Evolutionary conservation across 2,113 vertebrate genomes (phyloP).

Genomic region (Ifrita kowaldi): DNA sequence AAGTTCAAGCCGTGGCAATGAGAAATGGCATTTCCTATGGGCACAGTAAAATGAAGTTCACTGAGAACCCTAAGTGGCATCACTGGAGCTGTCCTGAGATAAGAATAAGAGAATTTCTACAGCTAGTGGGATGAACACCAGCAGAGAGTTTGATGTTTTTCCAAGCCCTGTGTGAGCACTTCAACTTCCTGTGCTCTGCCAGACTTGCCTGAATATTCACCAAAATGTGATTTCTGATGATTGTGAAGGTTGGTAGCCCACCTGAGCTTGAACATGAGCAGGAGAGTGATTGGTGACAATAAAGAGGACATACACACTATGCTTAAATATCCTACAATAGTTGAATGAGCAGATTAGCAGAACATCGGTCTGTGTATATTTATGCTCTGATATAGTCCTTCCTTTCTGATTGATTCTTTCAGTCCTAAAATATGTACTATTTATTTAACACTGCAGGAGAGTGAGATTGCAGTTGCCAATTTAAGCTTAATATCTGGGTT

Average conservation of each 20-base stretch:
- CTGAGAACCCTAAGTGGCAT: background rate
- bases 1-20: background rate
- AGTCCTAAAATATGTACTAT: background rate
- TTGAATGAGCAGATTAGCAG: background rate
- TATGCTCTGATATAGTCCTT: background rate
- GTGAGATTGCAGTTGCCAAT: background rate
- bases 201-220: background rate
- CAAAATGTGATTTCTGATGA: background rate
- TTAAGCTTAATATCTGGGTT: background rate
- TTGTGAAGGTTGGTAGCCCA: background rate
- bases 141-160: background rate
- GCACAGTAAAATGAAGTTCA: background rate
- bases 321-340: background rate
- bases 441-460: background rate
- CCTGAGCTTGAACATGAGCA: background rate
- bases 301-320: background rate
- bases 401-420: background rate
- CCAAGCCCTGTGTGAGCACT: background rate
- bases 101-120: background rate
- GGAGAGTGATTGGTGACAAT: background rate
- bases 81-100: background rate
- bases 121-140: background rate
- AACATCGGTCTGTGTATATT: background rate
- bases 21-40: background rate
- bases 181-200: background rate